A percentile compares a stretch with the other conserved stretches of the same genome.
These are phyloP conservation scores for Centroberyx gerrardi DNA, from an alignment of 2,797 vertebrate genomes.

Conservation along the genomic window DNA sequence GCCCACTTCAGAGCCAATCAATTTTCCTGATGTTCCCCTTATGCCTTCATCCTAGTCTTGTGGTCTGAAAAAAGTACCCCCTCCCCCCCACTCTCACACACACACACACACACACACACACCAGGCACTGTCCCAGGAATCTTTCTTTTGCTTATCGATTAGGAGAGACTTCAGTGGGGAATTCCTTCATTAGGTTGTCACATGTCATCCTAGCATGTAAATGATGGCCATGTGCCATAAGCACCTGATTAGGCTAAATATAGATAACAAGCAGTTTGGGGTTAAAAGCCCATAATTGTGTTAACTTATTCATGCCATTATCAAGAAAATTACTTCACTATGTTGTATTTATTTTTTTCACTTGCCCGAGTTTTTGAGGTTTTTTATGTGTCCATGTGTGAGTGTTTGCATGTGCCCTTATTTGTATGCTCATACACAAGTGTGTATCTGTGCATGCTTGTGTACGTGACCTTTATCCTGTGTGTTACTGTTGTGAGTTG, in stretches of 20 bases:
- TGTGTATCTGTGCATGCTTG: not conserved
- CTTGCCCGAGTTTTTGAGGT: too few species aligned
- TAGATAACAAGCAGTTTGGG: not conserved
- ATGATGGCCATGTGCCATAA: not conserved
- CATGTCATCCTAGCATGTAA: conserved; percentile 1
- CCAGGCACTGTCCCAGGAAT: conserved; percentile 19
- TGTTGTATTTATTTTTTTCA: not conserved
- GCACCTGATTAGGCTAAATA: conserved; percentile 4
- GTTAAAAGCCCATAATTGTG: conserved; percentile 1
- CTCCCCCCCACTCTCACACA: not conserved
- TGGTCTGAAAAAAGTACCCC: conserved; percentile 41
- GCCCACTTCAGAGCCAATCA: not conserved
- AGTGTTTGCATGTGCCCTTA: not conserved
- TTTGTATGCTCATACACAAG: not conserved
- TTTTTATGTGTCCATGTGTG: too few species aligned
- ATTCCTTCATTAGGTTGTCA: conserved; percentile 46
- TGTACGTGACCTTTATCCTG: conserved; percentile 35
- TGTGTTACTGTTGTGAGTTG: conserved; percentile 37
- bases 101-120: too few species aligned
- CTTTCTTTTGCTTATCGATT: conserved; percentile 37
- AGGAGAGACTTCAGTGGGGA: conserved; percentile 40
- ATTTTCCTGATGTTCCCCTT: not conserved
- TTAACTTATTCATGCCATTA: not conserved
- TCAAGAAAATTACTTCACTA: not conserved
- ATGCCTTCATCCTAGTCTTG: conserved; percentile 16